A percentile compares a stretch with the other conserved stretches of the same genome.
These are phyloP conservation scores for Drosophila bunnanda DNA, from an alignment of 2,888 invertebrate species.

Conservation along the genomic window DNA sequence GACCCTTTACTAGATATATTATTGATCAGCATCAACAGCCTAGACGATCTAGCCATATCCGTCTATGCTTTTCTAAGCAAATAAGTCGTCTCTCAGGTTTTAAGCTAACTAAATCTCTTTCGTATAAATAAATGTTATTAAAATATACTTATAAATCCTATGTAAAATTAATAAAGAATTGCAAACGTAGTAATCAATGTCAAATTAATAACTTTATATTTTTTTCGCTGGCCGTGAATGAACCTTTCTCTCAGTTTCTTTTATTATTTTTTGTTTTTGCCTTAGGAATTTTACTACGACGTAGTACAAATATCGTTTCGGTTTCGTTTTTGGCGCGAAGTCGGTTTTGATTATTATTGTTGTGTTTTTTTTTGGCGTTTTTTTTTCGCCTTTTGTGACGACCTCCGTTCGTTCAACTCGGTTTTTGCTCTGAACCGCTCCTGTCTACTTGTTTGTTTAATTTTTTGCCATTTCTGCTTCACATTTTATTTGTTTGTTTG, in stretches of 20 bases:
- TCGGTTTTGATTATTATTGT: slow-evolving; percentile 22
- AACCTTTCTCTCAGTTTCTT: slow-evolving; percentile 22
- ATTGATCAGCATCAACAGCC: no score
- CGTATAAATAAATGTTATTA: no score
- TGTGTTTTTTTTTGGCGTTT: slow-evolving; percentile 3
- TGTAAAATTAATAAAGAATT: background rate
- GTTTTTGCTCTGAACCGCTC: slow-evolving; percentile 72
- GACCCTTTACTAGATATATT: no score
- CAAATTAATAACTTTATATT: background rate
- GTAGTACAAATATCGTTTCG: slow-evolving; percentile 68
- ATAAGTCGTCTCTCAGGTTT: no score
- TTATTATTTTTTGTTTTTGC: slow-evolving; percentile 8
- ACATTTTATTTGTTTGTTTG: slow-evolving; percentile 84
- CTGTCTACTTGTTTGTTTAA: slow-evolving; percentile 83
- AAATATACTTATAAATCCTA: no score
- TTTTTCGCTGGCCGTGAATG: slow-evolving; percentile 14
- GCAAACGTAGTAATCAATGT: background rate
- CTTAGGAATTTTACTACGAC: slow-evolving; percentile 71
- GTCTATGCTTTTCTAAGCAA: no score
- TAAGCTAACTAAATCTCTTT: no score
- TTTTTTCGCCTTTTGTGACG: slow-evolving; percentile 36
- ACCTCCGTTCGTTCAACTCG: slow-evolving; percentile 76
- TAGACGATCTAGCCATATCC: no score
- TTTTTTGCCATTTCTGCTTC: slow-evolving; percentile 83
- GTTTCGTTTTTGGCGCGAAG: slow-evolving; percentile 59